Percentiles rank a stretch among this genome's conserved stretches.
Conservation (phyloP, 2,888 invertebrate species). For the Maniola hyperantus region DNA sequence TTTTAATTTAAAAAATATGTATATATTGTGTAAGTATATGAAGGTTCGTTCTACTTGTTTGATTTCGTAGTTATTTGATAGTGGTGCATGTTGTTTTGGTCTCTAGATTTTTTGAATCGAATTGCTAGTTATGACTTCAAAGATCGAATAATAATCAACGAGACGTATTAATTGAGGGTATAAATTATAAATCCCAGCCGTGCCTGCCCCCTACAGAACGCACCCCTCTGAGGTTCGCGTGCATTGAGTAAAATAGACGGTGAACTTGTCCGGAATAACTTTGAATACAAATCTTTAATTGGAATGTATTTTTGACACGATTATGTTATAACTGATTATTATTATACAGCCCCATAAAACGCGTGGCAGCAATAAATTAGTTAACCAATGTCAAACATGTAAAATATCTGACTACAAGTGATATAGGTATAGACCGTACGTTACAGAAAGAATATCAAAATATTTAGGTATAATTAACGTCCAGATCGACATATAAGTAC, state of each 20-base stretch:
- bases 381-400: neutral
- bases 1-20: too few species aligned
- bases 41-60: too few species aligned
- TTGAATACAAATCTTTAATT: slow-evolving; percentile 33
- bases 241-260: slow-evolving; percentile 25
- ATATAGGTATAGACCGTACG: too few species aligned
- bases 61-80: neutral
- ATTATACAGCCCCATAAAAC: slow-evolving; percentile 14
- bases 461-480: too few species aligned
- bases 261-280: slow-evolving; percentile 25
- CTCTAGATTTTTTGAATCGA: neutral
- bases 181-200: slow-evolving; percentile 69
- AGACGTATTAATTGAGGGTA: slow-evolving; percentile 70
- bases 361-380: slow-evolving; percentile 10
- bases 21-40: too few species aligned
- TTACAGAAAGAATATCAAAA: too few species aligned
- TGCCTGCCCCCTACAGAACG: slow-evolving; percentile 49
- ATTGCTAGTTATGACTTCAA: neutral
- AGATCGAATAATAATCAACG: slow-evolving; percentile 36
- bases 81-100: neutral
- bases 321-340: slow-evolving; percentile 20
- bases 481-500: too few species aligned
- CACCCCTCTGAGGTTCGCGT: slow-evolving; percentile 42
- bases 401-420: neutral
- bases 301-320: slow-evolving; percentile 21